Evolutionary conservation across 2,888 invertebrate genomes (phyloP).

Genomic region (Terebella lapidaria): DNA sequence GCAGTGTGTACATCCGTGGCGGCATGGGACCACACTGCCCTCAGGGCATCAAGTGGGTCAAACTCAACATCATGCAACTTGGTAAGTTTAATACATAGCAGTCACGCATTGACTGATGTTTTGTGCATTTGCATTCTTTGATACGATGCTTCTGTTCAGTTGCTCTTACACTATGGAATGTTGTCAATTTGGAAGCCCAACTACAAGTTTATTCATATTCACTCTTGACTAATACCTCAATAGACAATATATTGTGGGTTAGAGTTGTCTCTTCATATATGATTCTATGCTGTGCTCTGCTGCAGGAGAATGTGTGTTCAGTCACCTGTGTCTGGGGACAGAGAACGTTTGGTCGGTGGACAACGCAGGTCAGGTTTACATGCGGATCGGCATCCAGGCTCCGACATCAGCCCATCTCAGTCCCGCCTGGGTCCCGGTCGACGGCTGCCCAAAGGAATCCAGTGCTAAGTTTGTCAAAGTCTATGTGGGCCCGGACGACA

Average conservation of each 20-base stretch:
- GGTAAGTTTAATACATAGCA: too few relatives aligned
- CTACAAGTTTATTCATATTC: too few relatives aligned
- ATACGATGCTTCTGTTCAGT: too few relatives aligned
- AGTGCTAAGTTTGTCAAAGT: slow-evolving; percentile 46
- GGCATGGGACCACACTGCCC: slow-evolving; percentile 52
- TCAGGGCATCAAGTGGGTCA: slow-evolving; percentile 54
- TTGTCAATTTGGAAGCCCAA: too few relatives aligned
- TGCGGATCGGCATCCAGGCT: slow-evolving; percentile 55
- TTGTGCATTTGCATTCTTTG: too few relatives aligned
- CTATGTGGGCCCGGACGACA: slow-evolving; percentile 36
- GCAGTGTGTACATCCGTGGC: slow-evolving; percentile 53
- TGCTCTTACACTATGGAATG: too few relatives aligned
- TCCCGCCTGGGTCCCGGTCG: slow-evolving; percentile 57
- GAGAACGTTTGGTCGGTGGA: slow-evolving; percentile 58
- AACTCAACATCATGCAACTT: slow-evolving; percentile 54
- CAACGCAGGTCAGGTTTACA: slow-evolving; percentile 53
- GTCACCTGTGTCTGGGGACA: slow-evolving; percentile 54
- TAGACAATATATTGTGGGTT: too few relatives aligned
- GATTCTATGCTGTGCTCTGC: too few relatives aligned
- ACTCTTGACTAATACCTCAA: too few relatives aligned
- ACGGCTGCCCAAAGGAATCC: slow-evolving; percentile 30
- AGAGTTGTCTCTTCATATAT: too few relatives aligned
- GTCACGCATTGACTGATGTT: not conserved
- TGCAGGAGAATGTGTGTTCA: slow-evolving; percentile 50
- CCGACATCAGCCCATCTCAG: slow-evolving; percentile 50